These are phyloP conservation scores for Crotophaga sulcirostris DNA, from an alignment of 2,113 vertebrate genomes.

Conservation along the genomic window DNA sequence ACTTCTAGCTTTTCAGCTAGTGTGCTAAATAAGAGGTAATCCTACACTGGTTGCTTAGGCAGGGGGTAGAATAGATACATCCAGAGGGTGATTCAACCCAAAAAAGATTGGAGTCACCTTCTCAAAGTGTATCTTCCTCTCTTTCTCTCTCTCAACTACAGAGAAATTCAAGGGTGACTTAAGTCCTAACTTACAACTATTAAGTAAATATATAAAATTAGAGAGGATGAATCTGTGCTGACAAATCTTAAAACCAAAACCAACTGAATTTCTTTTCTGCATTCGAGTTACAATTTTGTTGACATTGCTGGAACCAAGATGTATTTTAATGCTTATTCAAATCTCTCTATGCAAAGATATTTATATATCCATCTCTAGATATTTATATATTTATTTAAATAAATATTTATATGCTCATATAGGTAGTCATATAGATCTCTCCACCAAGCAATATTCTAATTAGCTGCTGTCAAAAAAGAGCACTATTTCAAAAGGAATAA, in stretches of 20 bases:
- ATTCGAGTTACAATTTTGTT: background rate
- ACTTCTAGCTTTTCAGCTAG: background rate
- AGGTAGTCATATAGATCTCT: background rate
- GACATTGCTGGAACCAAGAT: background rate
- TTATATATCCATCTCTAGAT: background rate
- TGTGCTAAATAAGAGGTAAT: background rate
- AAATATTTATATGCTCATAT: background rate
- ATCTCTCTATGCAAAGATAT: background rate
- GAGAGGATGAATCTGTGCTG: fast-evolving
- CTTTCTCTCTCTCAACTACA: background rate
- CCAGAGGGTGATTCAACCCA: background rate
- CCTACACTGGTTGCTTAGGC: background rate
- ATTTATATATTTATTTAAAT: background rate
- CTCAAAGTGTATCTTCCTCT: background rate
- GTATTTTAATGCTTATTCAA: background rate
- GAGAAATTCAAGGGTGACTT: background rate
- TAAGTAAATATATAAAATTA: background rate
- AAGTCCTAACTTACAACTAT: background rate
- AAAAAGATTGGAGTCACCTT: background rate
- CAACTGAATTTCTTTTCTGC: background rate
- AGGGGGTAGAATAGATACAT: background rate
- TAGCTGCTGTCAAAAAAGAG: background rate
- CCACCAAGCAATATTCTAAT: background rate
- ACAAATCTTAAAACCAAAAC: background rate
- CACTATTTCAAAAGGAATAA: background rate